phyloP scores from a whole-genome alignment of 2,797 vertebrate genomes.

The Pangasius larnaudii region DNA sequence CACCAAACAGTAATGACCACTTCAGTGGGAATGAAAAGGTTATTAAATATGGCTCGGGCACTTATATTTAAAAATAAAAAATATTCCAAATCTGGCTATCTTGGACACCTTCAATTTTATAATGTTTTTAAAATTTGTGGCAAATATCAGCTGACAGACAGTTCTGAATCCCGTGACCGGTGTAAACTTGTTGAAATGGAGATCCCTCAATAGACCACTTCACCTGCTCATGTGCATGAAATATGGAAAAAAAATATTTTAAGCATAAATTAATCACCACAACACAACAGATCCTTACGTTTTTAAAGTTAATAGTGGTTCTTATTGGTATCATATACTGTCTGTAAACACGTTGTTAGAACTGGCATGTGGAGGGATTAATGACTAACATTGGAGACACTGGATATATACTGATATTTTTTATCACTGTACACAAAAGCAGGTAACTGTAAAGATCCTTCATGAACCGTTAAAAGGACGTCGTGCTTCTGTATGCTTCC shows the following conservation, averaged over 20 bases:
- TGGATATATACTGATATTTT: constrained; percentile 19
- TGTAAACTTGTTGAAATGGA: constrained; percentile 15
- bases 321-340: constrained; percentile 34
- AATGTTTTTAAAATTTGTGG: not conserved
- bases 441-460: constrained; percentile 67
- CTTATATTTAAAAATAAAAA: not conserved
- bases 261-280: constrained; percentile 56
- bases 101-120: not conserved
- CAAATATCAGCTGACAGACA: not conserved
- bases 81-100: not conserved
- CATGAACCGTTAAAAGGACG: constrained; percentile 62
- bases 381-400: not conserved
- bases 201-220: not conserved
- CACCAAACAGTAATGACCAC: not conserved
- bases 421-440: not conserved
- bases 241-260: constrained; percentile 21
- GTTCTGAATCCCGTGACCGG: not conserved
- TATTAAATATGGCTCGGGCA: not conserved
- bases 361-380: constrained; percentile 13
- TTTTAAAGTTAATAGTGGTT: constrained; percentile 63
- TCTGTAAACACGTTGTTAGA: constrained; percentile 48
- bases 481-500: not conserved
- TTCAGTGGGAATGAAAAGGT: not conserved
- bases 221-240: not conserved
- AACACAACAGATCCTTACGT: constrained; percentile 58